Evolutionary conservation across 2,113 vertebrate genomes (phyloP), one percentile per base, ranked within the genome.

Genomic region (Tragelaphus buxtoni): DNA sequence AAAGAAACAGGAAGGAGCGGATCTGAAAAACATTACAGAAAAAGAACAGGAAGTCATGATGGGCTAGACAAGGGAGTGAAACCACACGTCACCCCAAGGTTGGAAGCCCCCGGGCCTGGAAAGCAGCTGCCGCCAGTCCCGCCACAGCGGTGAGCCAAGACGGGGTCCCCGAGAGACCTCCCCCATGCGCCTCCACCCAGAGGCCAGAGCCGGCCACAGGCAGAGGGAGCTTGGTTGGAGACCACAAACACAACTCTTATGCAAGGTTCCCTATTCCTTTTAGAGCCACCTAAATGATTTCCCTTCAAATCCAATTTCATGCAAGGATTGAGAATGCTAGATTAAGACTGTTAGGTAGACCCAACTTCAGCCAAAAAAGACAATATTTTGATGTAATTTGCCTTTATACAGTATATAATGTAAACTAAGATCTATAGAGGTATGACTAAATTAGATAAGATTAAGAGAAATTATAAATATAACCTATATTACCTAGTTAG

Each of bases 41-140:
- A 96, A 88, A 96, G 96, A 97, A 96, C 95, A 97, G 97, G 92
- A 98, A 97, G 95, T 96, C 84, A 32, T 65, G 96, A 97, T 95
- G 97, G 93, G 84, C 94, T 91, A 94, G 96, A 97, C 95, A 60
- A 97, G 90, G 90, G 95, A 92, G 90, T 83, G 63, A 90, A 86
- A 90, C 39, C 60, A 63, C 83, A 95, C 91, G 63, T 95, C 96
- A 82, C 35, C 93, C 86, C 63, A 56, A 97, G 56, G 76, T 12
- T 95, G 96, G 92, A 94, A 95, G 95, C 9, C 53, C 28, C 2
- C 0, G 76, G 61, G 94, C 94, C 96, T 97, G 97, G 97, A 97
- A 96, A 97, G 88, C 98, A 96, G 94, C 92, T 95, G 77, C 96
- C 2, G 61, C 77, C 58, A 47, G 84, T 45, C 88, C 88, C 61